These are phyloP conservation scores for Protobothrops mucrosquamatus DNA, from an alignment of 2,113 vertebrate species.

Conservation along the genomic window DNA sequence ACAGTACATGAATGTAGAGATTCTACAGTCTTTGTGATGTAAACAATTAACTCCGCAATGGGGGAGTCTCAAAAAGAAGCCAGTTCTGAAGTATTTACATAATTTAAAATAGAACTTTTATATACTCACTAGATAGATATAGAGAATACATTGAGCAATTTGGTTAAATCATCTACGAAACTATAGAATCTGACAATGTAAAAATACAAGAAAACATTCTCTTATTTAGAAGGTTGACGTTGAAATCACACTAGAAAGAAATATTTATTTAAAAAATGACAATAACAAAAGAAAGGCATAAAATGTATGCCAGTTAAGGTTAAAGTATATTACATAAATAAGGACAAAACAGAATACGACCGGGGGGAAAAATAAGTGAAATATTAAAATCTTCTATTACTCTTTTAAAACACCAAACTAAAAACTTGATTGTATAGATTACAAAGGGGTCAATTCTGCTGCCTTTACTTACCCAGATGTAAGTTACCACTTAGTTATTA, in stretches of 20 bases:
- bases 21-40: slow-evolving; percentile 99
- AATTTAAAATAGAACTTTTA: slow-evolving; percentile 99
- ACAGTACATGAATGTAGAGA: slow-evolving; percentile 99
- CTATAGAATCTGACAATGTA: slow-evolving; percentile 99
- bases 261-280: slow-evolving; percentile 72
- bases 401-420: slow-evolving; percentile 79
- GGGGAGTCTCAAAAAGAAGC: slow-evolving; percentile 92
- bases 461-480: slow-evolving; percentile 42
- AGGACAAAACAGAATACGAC: slow-evolving; percentile 78
- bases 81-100: slow-evolving; percentile 97
- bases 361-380: slow-evolving; percentile 77
- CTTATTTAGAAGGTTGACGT: slow-evolving; percentile 87
- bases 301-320: slow-evolving; percentile 85
- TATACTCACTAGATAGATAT: slow-evolving; percentile 86
- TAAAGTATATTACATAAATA: slow-evolving; percentile 96
- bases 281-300: slow-evolving; percentile 77
- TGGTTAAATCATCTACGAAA: slow-evolving; percentile 98
- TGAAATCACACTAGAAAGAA: slow-evolving; percentile 91
- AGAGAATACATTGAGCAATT: slow-evolving; percentile 92
- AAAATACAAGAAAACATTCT: slow-evolving; percentile 99
- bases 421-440: slow-evolving; percentile 74
- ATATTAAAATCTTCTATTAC: slow-evolving; percentile 93
- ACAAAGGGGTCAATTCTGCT: slow-evolving; percentile 54
- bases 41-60: slow-evolving; percentile 93
- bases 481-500: slow-evolving; percentile 33